These are phyloP conservation scores for Sphaerophoria taeniata DNA, from an alignment of 2,888 invertebrate genomes.

Conservation along the genomic window DNA sequence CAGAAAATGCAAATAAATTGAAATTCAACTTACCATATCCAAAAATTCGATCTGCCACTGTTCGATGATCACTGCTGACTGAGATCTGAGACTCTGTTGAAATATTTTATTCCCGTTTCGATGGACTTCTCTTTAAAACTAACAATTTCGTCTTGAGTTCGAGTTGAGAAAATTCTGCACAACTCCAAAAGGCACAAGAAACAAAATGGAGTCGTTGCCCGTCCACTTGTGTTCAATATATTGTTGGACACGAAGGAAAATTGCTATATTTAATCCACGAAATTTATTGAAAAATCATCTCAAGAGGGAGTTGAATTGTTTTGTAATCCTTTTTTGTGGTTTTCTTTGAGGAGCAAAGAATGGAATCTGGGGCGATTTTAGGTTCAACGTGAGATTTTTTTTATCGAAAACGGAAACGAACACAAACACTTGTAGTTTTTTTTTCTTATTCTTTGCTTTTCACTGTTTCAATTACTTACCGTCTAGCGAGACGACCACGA, in stretches of 20 bases:
- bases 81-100: slow-evolving; percentile 6
- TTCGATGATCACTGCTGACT: slow-evolving; percentile 43
- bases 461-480: slow-evolving; percentile 56
- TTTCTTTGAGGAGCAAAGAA: background rate
- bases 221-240: slow-evolving; percentile 46
- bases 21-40: slow-evolving; percentile 60
- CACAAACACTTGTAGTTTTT: slow-evolving; percentile 17
- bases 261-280: slow-evolving; percentile 18
- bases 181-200: slow-evolving; percentile 63
- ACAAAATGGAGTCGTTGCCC: slow-evolving; percentile 69
- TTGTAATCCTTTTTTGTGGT: slow-evolving; percentile 23
- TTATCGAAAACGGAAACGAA: slow-evolving; percentile 70
- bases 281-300: slow-evolving; percentile 42
- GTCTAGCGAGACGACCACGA: slow-evolving; percentile 27
- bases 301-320: slow-evolving; percentile 17
- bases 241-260: no score
- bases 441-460: slow-evolving; percentile 28
- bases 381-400: slow-evolving; percentile 38
- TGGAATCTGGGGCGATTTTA: slow-evolving; percentile 48
- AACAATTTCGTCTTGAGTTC: background rate
- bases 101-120: slow-evolving; percentile 43
- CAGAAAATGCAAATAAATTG: slow-evolving; percentile 29
- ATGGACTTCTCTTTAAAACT: slow-evolving; percentile 38
- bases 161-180: slow-evolving; percentile 70
- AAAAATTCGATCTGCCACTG: slow-evolving; percentile 45